Evolutionary conservation across 2,888 invertebrate genomes (phyloP).

Genomic region (Holacanthella duospinosa): DNA sequence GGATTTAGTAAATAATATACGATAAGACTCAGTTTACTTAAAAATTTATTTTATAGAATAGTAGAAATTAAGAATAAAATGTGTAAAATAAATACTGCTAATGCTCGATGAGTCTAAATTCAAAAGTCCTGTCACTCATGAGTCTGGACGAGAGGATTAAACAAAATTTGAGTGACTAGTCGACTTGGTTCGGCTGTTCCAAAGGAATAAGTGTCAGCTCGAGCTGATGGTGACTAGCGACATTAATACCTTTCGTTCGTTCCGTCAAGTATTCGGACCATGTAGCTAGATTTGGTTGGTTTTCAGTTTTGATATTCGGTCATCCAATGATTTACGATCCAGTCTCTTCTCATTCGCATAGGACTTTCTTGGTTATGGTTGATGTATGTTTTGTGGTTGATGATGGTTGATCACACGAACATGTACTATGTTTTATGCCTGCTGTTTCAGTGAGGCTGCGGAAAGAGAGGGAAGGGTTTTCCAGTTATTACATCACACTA

Average conservation of each 20-base stretch:
- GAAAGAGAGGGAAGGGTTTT: too few species aligned
- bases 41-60: too few species aligned
- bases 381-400: not conserved
- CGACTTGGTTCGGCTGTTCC: conserved; percentile 6
- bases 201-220: conserved; percentile 9
- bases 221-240: conserved; percentile 11
- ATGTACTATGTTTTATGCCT: too few species aligned
- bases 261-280: conserved; percentile 35
- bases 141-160: not conserved
- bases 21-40: too few species aligned
- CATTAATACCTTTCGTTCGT: conserved; percentile 42
- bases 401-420: too few species aligned
- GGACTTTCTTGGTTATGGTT: not conserved
- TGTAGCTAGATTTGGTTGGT: conserved; percentile 72
- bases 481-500: too few species aligned
- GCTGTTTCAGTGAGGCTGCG: too few species aligned
- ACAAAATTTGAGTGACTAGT: not conserved
- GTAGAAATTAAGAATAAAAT: too few species aligned
- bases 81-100: too few species aligned
- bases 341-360: conserved; percentile 11
- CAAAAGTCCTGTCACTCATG: not conserved
- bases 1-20: too few species aligned
- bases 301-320: conserved; percentile 52
- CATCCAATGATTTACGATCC: conserved; percentile 41
- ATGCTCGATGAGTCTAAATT: not conserved